phyloP scores from a whole-genome alignment of 2,113 vertebrate species.

The Anolis carolinensis region DNA sequence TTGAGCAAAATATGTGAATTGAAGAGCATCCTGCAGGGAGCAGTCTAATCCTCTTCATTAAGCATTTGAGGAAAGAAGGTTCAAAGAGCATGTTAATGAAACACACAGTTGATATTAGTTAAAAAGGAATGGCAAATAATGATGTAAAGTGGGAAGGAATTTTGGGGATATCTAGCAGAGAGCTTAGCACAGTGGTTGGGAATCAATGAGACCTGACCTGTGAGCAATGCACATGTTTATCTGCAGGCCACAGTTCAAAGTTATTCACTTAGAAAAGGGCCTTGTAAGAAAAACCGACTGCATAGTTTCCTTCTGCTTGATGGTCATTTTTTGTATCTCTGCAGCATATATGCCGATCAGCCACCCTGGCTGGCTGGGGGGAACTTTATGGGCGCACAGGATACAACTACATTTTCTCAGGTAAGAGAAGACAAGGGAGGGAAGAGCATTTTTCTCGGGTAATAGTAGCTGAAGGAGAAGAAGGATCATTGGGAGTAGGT shows the following conservation, averaged over 20 bases:
- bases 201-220: not conserved
- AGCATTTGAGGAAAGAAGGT: conserved; percentile 26
- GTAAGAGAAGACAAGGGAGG: conserved; percentile 68
- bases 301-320: not conserved
- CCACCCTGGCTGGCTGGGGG: conserved; percentile 96
- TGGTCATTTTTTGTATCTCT: not conserved
- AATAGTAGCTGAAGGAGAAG: not conserved
- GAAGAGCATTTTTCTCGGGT: not conserved
- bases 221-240: not conserved
- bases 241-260: not conserved
- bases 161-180: not conserved
- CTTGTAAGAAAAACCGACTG: not conserved
- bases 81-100: conserved; percentile 32
- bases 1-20: not conserved
- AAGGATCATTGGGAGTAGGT: not conserved
- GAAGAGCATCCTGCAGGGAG: accelerated
- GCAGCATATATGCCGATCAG: conserved; percentile 96
- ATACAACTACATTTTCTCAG: conserved; percentile 99
- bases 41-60: conserved; percentile 10
- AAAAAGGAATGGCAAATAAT: not conserved
- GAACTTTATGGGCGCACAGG: conserved; percentile 96
- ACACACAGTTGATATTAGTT: not conserved
- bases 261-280: not conserved
- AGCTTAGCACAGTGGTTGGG: conserved; percentile 23
- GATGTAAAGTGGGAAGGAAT: not conserved